Evolutionary conservation across 2,797 vertebrate species (phyloP).

Genomic region (Lateolabrax maculatus): DNA sequence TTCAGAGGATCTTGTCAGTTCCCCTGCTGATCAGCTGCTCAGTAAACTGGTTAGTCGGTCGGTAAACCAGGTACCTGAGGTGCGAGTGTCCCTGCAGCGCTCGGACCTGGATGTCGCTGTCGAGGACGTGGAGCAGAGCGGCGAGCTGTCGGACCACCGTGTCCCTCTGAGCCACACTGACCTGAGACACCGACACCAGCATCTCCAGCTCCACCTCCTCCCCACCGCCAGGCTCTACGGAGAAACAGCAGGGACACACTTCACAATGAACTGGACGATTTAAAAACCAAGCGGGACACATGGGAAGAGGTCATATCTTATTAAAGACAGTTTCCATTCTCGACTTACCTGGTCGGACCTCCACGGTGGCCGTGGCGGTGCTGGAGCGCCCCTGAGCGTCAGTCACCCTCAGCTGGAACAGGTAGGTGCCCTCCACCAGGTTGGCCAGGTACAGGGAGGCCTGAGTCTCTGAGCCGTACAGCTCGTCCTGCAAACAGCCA

Average conservation of each 20-base stretch:
- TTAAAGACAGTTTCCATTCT: neutral
- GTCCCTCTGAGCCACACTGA: constrained; percentile 91
- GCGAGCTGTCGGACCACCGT: constrained; percentile 91
- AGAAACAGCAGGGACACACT: constrained; percentile 36
- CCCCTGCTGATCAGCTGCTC: neutral
- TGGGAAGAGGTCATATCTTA: neutral
- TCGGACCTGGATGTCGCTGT: constrained; percentile 88
- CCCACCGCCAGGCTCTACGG: constrained; percentile 87
- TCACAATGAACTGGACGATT: neutral
- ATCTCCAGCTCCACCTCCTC: constrained; percentile 93
- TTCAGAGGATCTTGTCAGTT: no score
- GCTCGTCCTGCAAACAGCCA: constrained; percentile 84
- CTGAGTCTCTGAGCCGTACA: constrained; percentile 86
- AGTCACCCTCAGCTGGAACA: constrained; percentile 89
- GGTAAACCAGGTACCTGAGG: constrained; percentile 85
- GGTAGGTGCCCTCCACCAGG: constrained; percentile 93
- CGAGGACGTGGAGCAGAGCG: constrained; percentile 88
- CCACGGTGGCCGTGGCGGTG: constrained; percentile 89
- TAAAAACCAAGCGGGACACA: neutral
- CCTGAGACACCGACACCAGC: constrained; percentile 87
- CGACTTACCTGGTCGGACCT: constrained; percentile 90
- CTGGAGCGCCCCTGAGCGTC: constrained; percentile 87
- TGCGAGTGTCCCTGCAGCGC: constrained; percentile 90
- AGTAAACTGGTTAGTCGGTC: neutral
- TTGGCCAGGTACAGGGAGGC: constrained; percentile 89